Evolutionary conservation across 2,888 invertebrate genomes (phyloP), one percentile per base, ranked within the genome.

Genomic region (Apamea monoglypha): DNA sequence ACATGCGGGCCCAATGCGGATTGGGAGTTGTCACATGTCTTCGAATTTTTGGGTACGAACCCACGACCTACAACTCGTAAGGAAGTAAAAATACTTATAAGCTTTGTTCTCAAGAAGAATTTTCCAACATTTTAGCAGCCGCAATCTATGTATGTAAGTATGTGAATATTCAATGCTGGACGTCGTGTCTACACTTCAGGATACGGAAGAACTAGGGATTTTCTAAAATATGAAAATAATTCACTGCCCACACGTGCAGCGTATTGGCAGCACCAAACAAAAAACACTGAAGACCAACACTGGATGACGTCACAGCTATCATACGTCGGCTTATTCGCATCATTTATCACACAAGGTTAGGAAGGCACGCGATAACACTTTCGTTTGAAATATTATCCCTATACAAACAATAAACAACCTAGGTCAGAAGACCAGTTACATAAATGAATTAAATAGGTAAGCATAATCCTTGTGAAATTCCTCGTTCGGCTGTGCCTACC

Each of bases 331-430:
- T 73, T 29, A 69, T 29, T 61, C 18, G 21, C 61, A 66, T 71
- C 66, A 79, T 79, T 76, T 71, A 76, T 80, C 67, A 80, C 16
- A 40, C 44, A 16, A 32, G n/a, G 29, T 40, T n/a, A 16, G 4
- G 50, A 76, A 83, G 53, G 36, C 68, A 47, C 16, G 53, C 70
- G 21, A 73, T 53, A 83, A 64, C 47, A 73, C 59, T 74, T 76
- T 66, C n/a, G 76, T 73, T 66, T 74, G 66, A 72, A 74, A 72
- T 69, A 78, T 75, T 75, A 66, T 69, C 44, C 16, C 40, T n/a
- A 56, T 1, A 68, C 32, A 25, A 59, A 59, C 1, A 25, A n/a
- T 29, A 3, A 68, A 53, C 53, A 68, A 25, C 0, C 6, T 21
- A 5, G 0, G 2, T 32, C 63, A 81, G 36, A 56, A 73, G 29